Percentiles rank a stretch among this genome's conserved stretches.
Evolutionary conservation across 2,797 vertebrate genomes (phyloP).

Genomic region (Ptychobarbus kaznakovi): DNA sequence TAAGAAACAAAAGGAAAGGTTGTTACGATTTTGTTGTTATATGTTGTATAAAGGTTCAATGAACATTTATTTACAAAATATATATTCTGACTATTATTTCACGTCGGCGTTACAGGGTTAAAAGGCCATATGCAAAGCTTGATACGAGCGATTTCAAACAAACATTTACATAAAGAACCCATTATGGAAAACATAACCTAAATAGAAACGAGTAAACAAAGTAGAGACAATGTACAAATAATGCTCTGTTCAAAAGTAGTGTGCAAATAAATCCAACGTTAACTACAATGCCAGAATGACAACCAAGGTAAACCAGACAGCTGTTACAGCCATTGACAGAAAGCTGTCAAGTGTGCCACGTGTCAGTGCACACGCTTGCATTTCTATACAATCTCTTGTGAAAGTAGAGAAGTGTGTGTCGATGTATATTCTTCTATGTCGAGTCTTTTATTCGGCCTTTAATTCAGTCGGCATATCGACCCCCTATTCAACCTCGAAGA

Average conservation of each 20-base stretch:
- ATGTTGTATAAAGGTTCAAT: neutral
- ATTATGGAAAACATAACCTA: neutral
- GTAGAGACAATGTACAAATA: neutral
- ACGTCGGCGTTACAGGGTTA: neutral
- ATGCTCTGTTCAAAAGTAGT: neutral
- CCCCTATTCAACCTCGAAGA: neutral
- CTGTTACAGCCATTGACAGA: neutral
- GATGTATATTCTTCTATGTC: neutral
- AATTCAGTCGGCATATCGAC: neutral
- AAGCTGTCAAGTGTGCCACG: conserved; percentile 36
- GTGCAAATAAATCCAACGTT: neutral
- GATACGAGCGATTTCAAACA: neutral
- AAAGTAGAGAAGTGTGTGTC: neutral
- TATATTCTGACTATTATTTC: neutral
- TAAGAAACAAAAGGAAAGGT: neutral
- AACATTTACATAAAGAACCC: neutral
- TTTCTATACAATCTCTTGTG: neutral
- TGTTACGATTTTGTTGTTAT: neutral
- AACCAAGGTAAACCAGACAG: neutral
- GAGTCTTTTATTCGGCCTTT: neutral
- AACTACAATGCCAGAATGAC: neutral
- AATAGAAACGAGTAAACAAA: neutral
- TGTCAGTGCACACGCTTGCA: neutral
- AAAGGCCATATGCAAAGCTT: neutral
- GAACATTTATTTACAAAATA: neutral